Evolutionary conservation across 2,797 vertebrate species (phyloP).

Genomic region (Linurgus olivaceus): DNA sequence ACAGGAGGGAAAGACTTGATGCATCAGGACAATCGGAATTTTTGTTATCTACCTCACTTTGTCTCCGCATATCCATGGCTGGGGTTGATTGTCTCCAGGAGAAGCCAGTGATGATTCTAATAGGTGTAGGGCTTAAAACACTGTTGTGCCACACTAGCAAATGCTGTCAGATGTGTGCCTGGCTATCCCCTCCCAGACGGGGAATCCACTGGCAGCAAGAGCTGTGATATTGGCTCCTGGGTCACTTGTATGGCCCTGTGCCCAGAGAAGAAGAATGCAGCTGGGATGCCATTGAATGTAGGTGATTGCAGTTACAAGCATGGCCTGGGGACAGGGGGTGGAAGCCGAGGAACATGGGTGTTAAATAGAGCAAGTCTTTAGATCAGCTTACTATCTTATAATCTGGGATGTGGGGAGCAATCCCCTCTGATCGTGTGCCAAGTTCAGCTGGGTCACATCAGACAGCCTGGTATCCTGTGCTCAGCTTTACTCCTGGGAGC

Average conservation of each 20-base stretch:
- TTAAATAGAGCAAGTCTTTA: conserved; percentile 26
- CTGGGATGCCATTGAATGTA: not conserved
- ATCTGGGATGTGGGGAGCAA: conserved; percentile 21
- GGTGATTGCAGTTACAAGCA: conserved; percentile 23
- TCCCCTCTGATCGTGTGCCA: not conserved
- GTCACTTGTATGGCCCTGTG: not conserved
- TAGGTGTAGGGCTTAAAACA: not conserved
- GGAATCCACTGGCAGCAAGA: not conserved
- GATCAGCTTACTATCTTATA: conserved; percentile 20
- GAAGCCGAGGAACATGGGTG: not conserved
- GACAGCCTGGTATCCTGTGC: not conserved
- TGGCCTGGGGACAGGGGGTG: conserved; percentile 35
- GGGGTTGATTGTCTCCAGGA: not conserved
- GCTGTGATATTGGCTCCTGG: not conserved
- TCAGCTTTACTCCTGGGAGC: not conserved
- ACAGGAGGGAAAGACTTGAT: not conserved
- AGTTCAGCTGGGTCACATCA: conserved; percentile 24
- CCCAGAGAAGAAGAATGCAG: not conserved
- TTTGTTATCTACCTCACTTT: not conserved
- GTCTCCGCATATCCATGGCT: not conserved
- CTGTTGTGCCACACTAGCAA: not conserved
- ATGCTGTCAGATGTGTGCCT: not conserved
- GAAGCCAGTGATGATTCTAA: not conserved
- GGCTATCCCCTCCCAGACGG: not conserved
- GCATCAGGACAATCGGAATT: not conserved